A percentile compares a stretch with the other conserved stretches of the same genome.
These are phyloP conservation scores for Dolichoris vasculosae DNA, from an alignment of 1,140 invertebrate species.

Conservation along the genomic window DNA sequence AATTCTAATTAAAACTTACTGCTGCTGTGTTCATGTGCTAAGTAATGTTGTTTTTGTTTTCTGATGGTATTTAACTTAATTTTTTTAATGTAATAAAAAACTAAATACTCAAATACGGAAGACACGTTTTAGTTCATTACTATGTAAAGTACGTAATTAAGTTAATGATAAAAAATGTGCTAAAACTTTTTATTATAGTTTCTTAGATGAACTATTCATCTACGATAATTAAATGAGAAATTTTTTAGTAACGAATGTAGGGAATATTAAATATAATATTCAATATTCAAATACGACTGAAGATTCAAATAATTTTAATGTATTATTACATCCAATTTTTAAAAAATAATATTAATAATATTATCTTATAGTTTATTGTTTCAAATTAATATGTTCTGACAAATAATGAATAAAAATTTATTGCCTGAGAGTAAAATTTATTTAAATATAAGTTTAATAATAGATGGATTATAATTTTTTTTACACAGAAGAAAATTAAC, in stretches of 20 bases:
- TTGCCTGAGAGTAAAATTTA: too few species aligned
- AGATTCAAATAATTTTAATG: too few species aligned
- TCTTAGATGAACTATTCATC: neutral
- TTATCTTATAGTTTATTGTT: too few species aligned
- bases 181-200: neutral
- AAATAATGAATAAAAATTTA: too few species aligned
- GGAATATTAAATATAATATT: too few species aligned
- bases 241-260: neutral
- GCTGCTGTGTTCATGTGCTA: neutral
- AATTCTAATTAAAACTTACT: slow-evolving; percentile 48
- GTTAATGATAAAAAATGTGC: neutral
- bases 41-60: slow-evolving; percentile 16
- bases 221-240: neutral
- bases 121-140: neutral
- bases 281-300: too few species aligned
- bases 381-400: too few species aligned
- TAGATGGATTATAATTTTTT: too few species aligned
- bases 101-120: neutral
- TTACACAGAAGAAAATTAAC: too few species aligned
- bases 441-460: too few species aligned
- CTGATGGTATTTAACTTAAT: neutral
- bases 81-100: neutral
- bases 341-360: too few species aligned
- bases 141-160: neutral
- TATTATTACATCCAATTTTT: too few species aligned